Evolutionary conservation across 2,888 invertebrate genomes (phyloP).

Genomic region (Tiliacea aurago): DNA sequence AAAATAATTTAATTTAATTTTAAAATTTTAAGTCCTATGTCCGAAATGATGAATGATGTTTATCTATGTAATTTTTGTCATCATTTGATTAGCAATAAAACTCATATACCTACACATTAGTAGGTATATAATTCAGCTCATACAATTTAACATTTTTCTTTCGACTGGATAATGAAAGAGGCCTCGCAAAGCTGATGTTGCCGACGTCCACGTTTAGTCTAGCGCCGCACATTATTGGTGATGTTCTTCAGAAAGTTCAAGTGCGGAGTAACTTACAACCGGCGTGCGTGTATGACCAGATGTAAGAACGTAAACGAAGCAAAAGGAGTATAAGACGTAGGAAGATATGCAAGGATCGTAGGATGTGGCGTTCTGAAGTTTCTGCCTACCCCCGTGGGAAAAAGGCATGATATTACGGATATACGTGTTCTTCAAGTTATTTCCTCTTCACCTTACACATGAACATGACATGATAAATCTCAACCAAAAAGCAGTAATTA

Average conservation of each 20-base stretch:
- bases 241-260: neutral
- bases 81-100: no score
- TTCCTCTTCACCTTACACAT: no score
- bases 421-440: no score
- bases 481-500: constrained; percentile 22
- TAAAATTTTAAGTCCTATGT: no score
- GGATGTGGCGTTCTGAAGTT: neutral
- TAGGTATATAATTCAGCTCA: neutral
- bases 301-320: neutral
- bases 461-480: neutral
- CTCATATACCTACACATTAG: no score
- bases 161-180: neutral
- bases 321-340: no score
- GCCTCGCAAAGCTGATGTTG: neutral
- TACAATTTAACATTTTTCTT: neutral
- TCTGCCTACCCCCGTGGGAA: no score
- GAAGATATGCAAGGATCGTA: no score
- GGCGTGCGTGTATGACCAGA: neutral
- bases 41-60: no score
- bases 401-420: neutral
- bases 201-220: neutral
- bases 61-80: no score
- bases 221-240: neutral
- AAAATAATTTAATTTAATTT: no score
- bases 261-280: neutral